Conservation (phyloP, 2,113 vertebrate species). For the Peromyscus leucopus region DNA sequence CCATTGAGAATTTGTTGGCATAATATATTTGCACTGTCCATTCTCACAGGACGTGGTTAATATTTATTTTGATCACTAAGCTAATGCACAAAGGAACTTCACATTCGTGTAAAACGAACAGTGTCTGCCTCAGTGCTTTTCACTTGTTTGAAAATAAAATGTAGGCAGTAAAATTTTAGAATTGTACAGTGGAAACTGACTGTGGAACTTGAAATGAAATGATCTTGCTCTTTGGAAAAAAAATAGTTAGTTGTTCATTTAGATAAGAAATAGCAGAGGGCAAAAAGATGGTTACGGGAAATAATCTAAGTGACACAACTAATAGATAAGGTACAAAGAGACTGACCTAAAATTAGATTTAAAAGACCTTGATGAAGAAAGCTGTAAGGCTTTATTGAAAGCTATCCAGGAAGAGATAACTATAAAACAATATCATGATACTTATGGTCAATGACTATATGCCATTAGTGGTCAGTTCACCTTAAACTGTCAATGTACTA, state of each 20-base stretch:
- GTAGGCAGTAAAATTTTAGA: not conserved
- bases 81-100: conserved; percentile 18
- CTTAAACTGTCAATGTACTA: not conserved
- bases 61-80: conserved; percentile 69
- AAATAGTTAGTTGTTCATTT: not conserved
- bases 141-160: conserved; percentile 16
- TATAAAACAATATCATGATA: not conserved
- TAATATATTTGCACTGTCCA: conserved; percentile 45
- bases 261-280: not conserved
- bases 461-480: not conserved
- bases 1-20: conserved; percentile 29
- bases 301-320: not conserved
- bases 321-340: not conserved
- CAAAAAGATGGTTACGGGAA: not conserved
- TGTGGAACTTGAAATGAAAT: not conserved
- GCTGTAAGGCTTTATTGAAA: not conserved
- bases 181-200: not conserved
- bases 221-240: not conserved
- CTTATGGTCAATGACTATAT: not conserved
- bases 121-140: conserved; percentile 6
- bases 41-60: conserved; percentile 9
- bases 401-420: not conserved
- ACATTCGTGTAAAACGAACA: conserved; percentile 43
- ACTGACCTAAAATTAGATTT: not conserved
- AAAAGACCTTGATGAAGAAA: not conserved